Percentiles rank a stretch among this genome's conserved stretches.
These are phyloP conservation scores for Callospermophilus lateralis DNA, from an alignment of 2,113 vertebrate genomes.

Conservation along the genomic window DNA sequence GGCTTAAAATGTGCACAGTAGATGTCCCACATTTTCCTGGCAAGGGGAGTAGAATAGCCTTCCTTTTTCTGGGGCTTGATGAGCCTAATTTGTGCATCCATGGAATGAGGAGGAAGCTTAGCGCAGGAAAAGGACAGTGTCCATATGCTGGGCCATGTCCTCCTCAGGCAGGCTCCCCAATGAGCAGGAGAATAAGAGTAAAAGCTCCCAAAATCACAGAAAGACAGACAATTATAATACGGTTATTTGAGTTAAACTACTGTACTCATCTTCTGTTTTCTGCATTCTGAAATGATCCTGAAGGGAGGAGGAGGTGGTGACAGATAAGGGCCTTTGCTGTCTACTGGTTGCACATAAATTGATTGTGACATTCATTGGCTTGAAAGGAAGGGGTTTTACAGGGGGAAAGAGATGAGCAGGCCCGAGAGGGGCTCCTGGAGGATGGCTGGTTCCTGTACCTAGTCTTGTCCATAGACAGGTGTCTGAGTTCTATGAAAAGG, in stretches of 20 bases:
- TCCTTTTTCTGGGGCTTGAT: not conserved
- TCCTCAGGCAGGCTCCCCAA: not conserved
- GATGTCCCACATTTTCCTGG: not conserved
- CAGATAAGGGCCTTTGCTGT: accelerated
- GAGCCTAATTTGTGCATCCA: not conserved
- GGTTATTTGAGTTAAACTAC: not conserved
- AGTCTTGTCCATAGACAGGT: not conserved
- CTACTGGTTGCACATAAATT: accelerated
- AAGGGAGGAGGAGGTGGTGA: not conserved
- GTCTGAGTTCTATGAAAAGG: not conserved
- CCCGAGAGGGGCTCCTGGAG: not conserved
- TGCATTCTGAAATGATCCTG: not conserved
- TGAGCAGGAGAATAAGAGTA: not conserved
- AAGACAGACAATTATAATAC: too few relatives aligned
- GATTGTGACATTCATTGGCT: not conserved
- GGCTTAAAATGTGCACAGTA: not conserved
- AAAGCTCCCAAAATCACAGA: not conserved
- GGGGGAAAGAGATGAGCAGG: not conserved
- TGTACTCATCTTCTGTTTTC: not conserved
- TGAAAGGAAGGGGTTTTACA: not conserved
- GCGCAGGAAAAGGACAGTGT: accelerated
- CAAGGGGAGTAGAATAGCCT: not conserved
- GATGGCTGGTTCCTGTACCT: accelerated
- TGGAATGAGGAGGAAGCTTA: not conserved
- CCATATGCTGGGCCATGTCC: too few relatives aligned